phyloP scores from a whole-genome alignment of 2,888 invertebrate species.

The Polylopha cassiicola region DNA sequence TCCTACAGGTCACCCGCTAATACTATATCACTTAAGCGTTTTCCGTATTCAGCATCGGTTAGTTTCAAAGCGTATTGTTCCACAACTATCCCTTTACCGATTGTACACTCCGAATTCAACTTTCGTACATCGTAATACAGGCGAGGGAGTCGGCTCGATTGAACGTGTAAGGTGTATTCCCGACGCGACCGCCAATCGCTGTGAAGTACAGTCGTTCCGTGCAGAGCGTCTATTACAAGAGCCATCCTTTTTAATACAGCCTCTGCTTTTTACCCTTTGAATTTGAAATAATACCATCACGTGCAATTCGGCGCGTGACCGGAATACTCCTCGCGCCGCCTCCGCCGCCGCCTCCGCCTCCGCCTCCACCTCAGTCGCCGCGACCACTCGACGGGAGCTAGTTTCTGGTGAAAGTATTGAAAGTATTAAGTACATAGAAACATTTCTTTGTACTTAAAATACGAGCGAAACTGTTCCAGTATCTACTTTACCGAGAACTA shows the following conservation, averaged over 20 bases:
- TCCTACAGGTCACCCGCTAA: conserved; percentile 17
- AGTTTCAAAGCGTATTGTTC: conserved; percentile 30
- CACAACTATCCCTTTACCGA: conserved; percentile 6
- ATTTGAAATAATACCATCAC: conserved; percentile 67
- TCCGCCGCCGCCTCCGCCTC: no score
- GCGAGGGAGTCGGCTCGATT: conserved; percentile 7
- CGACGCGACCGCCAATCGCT: conserved; percentile 37
- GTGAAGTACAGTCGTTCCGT: conserved; percentile 32
- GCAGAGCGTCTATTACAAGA: conserved; percentile 39
- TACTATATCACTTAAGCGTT: conserved; percentile 40
- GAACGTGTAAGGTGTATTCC: conserved; percentile 26
- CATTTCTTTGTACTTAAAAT: no score
- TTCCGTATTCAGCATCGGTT: conserved; percentile 42
- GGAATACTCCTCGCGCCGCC: conserved; percentile 48
- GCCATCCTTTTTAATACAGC: conserved; percentile 58
- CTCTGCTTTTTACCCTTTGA: conserved; percentile 62
- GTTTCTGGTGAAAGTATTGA: no score
- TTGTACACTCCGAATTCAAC: conserved; percentile 7
- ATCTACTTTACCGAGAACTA: no score
- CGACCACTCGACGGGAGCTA: no score
- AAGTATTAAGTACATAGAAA: no score
- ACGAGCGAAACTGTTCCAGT: no score
- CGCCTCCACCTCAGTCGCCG: no score
- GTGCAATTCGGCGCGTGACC: conserved; percentile 47
- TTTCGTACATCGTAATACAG: conserved; percentile 1